These are phyloP conservation scores for Neoarius graeffei DNA, from an alignment of 2,113 vertebrate genomes.

Conservation along the genomic window DNA sequence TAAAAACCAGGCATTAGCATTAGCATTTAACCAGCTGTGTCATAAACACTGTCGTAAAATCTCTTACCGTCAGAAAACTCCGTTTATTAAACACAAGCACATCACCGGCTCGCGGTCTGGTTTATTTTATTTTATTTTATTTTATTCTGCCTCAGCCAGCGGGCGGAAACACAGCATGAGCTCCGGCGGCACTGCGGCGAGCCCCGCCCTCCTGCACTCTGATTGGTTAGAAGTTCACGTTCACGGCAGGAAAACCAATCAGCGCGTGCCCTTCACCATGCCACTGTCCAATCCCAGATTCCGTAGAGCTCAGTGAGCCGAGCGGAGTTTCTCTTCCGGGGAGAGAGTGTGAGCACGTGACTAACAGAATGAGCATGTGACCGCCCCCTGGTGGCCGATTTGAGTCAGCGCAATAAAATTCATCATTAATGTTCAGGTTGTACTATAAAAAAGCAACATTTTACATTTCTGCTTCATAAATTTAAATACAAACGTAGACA, in stretches of 20 bases:
- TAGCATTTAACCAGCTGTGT: neutral
- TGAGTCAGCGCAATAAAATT: neutral
- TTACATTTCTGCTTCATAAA: neutral
- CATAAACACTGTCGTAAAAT: neutral
- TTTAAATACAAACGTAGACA: neutral
- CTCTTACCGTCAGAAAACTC: neutral
- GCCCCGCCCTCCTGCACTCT: conserved; percentile 46
- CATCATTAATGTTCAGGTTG: neutral
- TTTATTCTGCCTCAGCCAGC: neutral
- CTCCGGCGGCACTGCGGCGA: neutral
- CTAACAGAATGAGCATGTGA: neutral
- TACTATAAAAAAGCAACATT: neutral
- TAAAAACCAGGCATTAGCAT: neutral
- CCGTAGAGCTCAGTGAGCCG: no score
- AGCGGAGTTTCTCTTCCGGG: no score
- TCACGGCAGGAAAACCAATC: neutral
- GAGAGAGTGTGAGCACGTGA: neutral
- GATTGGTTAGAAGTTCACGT: conserved; percentile 27
- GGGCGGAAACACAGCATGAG: neutral
- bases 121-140: no score
- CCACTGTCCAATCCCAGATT: neutral
- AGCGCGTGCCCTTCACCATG: neutral
- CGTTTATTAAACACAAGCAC: neutral
- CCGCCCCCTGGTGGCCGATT: neutral
- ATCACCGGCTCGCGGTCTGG: no score